Base-by-base conservation (phyloP, 2,113 vertebrate genomes). In the Heterotilapia buettikoferi region DNA sequence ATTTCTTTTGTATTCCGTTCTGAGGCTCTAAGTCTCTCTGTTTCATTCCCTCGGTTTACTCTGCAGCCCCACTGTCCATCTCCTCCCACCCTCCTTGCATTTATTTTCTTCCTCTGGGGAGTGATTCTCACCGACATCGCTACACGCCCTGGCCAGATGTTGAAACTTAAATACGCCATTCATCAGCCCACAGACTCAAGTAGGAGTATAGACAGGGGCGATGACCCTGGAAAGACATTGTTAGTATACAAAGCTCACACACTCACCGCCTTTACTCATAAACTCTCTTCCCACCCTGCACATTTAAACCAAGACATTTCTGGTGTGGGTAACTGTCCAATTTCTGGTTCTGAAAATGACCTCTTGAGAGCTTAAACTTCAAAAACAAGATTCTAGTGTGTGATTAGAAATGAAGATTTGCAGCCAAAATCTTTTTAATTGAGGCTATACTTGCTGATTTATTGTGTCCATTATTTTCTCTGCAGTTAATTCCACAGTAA, bases 81-180 rank as follows among this genome's bases (percentile, higher is more conserved):
- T 76, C 91, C 92, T 84, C 86, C 84, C 85, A 85, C 43, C 59
- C 84, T 90, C 83, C 85, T 85, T 84, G 90, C 92, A 88, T 92
- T 93, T 92, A 83, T 94, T 88, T 78, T 66, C 80, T 45, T 79
- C 81, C 84, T 61, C 54, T 14, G 16, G 81, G 71, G 80, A 88
- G 76, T 68, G 66, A 91, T 93, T 80, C 81, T 90, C 80, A 6
- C 43, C 43, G 53, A 90, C 89, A 88, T 86, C 12, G 68, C 88
- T 88, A 87, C 86, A 89, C 88, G 84, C 90, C 84, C 54, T 85
- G 84, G 82, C 92, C 96, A 96, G 94, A 95, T 95, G 94, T 94
- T 92, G 83, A 91, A 88, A 88, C 80, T 92, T 92, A 94, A 95
- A 91, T 88, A 93, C 29, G 16, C 79, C 86, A 85, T 94, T 92